phyloP scores from a whole-genome alignment of 2,113 vertebrate genomes.

The Labrus mixtus region DNA sequence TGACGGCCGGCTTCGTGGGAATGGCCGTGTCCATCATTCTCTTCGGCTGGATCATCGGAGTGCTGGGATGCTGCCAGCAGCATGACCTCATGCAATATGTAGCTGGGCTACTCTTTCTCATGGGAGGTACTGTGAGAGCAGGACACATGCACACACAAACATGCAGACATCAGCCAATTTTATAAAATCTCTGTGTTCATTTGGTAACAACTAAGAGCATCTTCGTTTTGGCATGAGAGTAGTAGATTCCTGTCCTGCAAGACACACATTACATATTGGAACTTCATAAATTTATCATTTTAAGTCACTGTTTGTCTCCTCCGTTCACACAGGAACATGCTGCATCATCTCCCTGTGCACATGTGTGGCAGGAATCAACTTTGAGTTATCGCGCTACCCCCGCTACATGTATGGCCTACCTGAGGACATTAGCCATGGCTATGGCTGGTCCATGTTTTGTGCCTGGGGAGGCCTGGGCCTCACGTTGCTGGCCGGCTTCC shows the following conservation, averaged over 20 bases:
- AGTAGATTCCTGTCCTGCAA: constrained; percentile 22
- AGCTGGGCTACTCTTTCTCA: constrained; percentile 94
- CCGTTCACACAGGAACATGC: constrained; percentile 88
- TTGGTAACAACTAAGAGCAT: constrained; percentile 41
- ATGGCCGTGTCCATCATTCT: constrained; percentile 96
- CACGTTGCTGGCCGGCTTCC: constrained; percentile 93
- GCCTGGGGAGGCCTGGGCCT: constrained; percentile 95
- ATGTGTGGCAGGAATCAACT: constrained; percentile 95
- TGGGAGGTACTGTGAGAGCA: constrained; percentile 90
- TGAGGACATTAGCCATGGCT: constrained; percentile 96
- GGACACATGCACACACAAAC: constrained; percentile 38
- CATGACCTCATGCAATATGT: constrained; percentile 97
- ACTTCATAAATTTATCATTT: constrained; percentile 23
- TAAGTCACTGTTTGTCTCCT: constrained; percentile 41
- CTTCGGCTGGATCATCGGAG: constrained; percentile 93
- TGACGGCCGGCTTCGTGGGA: constrained; percentile 94
- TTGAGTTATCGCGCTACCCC: constrained; percentile 94
- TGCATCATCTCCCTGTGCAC: constrained; percentile 96
- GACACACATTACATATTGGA: constrained; percentile 17
- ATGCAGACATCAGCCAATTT: constrained; percentile 48
- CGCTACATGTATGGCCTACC: constrained; percentile 93
- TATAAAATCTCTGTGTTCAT: constrained; percentile 39
- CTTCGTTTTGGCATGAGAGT: constrained; percentile 10
- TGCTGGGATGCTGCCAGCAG: constrained; percentile 93
- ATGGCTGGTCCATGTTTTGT: constrained; percentile 98